Evolutionary conservation across 1,140 invertebrate species (phyloP), one percentile per base, ranked within the genome.

Genomic region (Drosophila carrolli): DNA sequence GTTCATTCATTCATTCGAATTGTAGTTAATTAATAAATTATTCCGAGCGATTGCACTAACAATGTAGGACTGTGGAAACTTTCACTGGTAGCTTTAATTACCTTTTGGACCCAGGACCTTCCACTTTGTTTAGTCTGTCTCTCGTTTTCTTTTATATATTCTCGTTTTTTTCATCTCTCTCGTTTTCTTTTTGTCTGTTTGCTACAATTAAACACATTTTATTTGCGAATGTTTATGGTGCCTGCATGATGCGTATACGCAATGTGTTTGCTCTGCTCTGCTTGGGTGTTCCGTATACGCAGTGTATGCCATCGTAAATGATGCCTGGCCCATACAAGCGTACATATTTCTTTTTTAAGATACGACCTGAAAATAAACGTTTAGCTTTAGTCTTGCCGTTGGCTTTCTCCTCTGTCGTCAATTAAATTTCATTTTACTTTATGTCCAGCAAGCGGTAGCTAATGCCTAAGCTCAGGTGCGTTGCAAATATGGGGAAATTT

Each of bases 1-100:
- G 84, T 79, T 89, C 83, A 84, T 84, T 88, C 84, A 88, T 88
- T 88, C 82, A 86, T 86, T 89, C 73, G 76, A 89, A 88, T 89
- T 81, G 84, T 89, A 88, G 84, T 89, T 88, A 88, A 88, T 88
- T 88, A 88, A 88, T 88, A 88, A 88, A 88, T 88, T 88, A 88
- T 89, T 88, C 84, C 84, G 63, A 84, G 73, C 84, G 77, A 88
- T 88, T 88, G 80, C 89, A 78, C 85, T 74, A 89, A 81, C 84
- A 89, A 84, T 89, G 77, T 63, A 29, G 75, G 43, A 43, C 47
- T 70, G 43, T 78, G 70, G 48, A 75, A 86, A 88, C 82, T 86
- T 83, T 70, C 63, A 47, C 71, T 77, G 47, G 46, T 37, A 77
- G 67, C 76, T 68, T 65, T 66, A 84, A 77, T 84, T 84, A 76